A percentile compares a stretch with the other conserved stretches of the same genome.
phyloP scores from a whole-genome alignment of 1,140 invertebrate species.

The Palaemon carinicauda region DNA sequence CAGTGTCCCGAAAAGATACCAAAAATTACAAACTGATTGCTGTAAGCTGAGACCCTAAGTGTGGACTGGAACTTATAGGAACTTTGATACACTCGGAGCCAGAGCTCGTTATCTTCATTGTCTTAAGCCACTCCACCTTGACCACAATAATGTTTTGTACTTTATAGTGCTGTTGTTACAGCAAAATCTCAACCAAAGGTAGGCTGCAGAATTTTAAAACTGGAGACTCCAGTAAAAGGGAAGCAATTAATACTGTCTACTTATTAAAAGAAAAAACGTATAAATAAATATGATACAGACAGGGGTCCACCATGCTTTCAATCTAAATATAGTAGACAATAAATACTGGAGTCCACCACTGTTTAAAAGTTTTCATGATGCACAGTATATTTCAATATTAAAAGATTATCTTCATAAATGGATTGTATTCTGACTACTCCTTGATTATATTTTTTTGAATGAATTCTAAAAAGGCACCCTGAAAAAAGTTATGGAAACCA shows the following conservation, averaged over 20 bases:
- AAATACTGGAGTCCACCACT: not conserved
- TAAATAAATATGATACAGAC: too few relatives aligned
- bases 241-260: not conserved
- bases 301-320: too few relatives aligned
- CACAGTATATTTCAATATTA: too few relatives aligned
- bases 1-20: not conserved
- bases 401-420: too few relatives aligned
- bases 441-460: too few relatives aligned
- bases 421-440: too few relatives aligned
- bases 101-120: not conserved
- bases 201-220: not conserved
- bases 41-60: conserved; percentile 15
- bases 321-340: too few relatives aligned
- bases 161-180: conserved; percentile 20
- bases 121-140: conserved; percentile 11
- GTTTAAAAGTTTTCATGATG: too few relatives aligned
- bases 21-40: not conserved
- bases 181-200: conserved; percentile 2
- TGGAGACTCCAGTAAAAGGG: not conserved
- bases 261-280: too few relatives aligned
- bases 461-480: too few relatives aligned
- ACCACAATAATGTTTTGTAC: conserved; percentile 30
- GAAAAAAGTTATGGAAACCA: too few relatives aligned
- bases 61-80: conserved; percentile 31
- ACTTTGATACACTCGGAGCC: conserved; percentile 7